Evolutionary conservation across 2,113 vertebrate species (phyloP), one percentile per base, ranked within the genome.

Genomic region (Gadus macrocephalus): DNA sequence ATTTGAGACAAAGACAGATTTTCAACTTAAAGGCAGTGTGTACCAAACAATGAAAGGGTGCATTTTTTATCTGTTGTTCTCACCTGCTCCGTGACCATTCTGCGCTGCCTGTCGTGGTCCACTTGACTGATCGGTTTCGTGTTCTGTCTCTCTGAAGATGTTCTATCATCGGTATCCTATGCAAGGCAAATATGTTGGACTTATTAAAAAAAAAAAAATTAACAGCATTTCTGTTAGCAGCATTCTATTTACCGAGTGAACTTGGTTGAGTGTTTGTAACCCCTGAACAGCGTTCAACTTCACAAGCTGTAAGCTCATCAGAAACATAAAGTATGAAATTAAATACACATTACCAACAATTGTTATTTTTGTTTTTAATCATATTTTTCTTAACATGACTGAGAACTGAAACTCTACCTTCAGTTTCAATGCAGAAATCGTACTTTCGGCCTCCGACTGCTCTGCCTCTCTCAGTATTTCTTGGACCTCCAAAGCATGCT

Each of bases 11-110:
- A 17, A 3, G 53, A 79, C 55, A 58, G 22, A 70, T 11, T 3
- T 38, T 6, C n/a, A 12, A 42, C 11, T 62, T 20, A 17, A 62
- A 3, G 15, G 3, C 9, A 17, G 5, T 4, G 28, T 68, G 16
- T 19, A 71, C 27, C 55, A 19, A 76, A 42, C 59, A 27, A 38
- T 17, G 68, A 17, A 22, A 64, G 6, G 5, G 56, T 11, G 27
- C 15, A 12, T 7, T 22, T 53, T 15, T 49, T 22, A 8, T 49
- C 17, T 17, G 59, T 61, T 12, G 15, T 17, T 22, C 14, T 14
- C 75, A 93, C 92, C 91, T 93, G 92, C 76, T 93, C 91, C 9
- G 89, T 91, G 58, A 94, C 90, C 78, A 89, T 77, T 62, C 78
- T 90, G 69, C 88, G 90, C 72, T 92, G 92, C 62, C 75, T 68